Evolutionary conservation across 2,113 vertebrate species (phyloP), one percentile per base, ranked within the genome.

Genomic region (Hoplias malabaricus): DNA sequence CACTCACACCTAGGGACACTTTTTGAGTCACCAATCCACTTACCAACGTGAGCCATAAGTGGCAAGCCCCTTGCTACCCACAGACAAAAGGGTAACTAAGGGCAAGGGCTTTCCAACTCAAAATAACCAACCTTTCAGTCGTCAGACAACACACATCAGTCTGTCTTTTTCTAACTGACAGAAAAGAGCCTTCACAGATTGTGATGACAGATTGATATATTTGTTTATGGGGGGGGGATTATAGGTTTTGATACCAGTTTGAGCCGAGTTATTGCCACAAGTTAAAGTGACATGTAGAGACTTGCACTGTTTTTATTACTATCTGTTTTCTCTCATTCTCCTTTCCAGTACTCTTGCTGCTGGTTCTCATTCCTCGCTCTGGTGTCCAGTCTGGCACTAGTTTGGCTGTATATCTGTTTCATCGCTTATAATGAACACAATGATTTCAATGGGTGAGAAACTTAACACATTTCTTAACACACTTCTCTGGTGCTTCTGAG

Each of bases 361-460:
- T 96, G 94, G 91, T 92, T 94, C 67, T 79, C 91, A 1, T 85
- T 94, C 69, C 85, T 96, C 73, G 71, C 87, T 70, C n/a, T 88
- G 6, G 88, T 93, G 72, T 93, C 92, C 82, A 78, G 96, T 63
- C 89, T 96, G 29, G 90, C 92, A 0, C 68, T 96, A 67, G 90
- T 82, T 71, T 98, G 96, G 96, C 89, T 98, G 80, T 98, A 97
- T 80, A 82, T 96, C 1, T 91, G 92, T 69, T 84, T 95, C 74
- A 83, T 94, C 77, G 89, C 94, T 29, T 95, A 91, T 86, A 99
- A 98, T 80, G 95, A 97, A 86, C 92, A 87, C 71, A 93, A 96
- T 74, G 94, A 95, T 75, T 86, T 99, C 85, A 98, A 98, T 6
- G 91, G 94, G 96, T 99, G 83, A 94, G 94, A 90, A 91, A 38